These are phyloP conservation scores for Patella vulgata DNA, from an alignment of 1,140 invertebrate genomes.

Conservation along the genomic window DNA sequence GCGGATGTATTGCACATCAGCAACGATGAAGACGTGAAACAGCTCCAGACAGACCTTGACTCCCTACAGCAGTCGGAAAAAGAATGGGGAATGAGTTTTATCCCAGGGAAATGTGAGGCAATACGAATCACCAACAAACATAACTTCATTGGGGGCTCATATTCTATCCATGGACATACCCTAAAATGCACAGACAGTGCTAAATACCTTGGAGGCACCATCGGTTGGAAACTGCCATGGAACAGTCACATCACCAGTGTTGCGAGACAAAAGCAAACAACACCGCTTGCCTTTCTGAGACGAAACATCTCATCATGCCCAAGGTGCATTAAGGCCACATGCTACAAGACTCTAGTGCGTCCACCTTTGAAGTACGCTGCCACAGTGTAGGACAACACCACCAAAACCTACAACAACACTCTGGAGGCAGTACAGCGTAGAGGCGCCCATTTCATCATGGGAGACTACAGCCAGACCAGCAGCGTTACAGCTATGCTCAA, in stretches of 20 bases:
- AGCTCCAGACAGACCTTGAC: conserved; percentile 16
- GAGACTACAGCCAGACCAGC: too few relatives aligned
- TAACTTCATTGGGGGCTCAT: neutral
- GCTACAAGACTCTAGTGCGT: too few relatives aligned
- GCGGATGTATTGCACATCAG: conserved; percentile 8
- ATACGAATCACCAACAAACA: conserved; percentile 19
- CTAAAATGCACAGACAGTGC: neutral
- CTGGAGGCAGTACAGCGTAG: conserved; percentile 11
- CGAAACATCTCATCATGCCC: too few relatives aligned
- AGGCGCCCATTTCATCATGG: conserved; percentile 2
- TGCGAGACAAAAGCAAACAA: conserved; percentile 1
- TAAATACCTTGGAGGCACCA: conserved; percentile 10
- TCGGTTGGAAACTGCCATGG: conserved; percentile 3
- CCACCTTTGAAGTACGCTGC: too few relatives aligned
- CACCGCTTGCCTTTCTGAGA: too few relatives aligned
- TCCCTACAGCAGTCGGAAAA: conserved; percentile 22
- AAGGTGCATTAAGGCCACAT: too few relatives aligned
- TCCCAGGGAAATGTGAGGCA: conserved; percentile 19
- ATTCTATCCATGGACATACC: conserved; percentile 3
- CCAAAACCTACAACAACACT: neutral
- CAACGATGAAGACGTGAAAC: neutral
- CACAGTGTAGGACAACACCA: conserved; percentile 4
- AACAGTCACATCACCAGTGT: neutral
- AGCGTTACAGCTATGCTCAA: too few relatives aligned
- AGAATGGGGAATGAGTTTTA: conserved; percentile 23